A percentile compares a stretch with the other conserved stretches of the same genome.
phyloP scores from a whole-genome alignment of 2,888 invertebrate species.

The Schrankia costaestrigalis region DNA sequence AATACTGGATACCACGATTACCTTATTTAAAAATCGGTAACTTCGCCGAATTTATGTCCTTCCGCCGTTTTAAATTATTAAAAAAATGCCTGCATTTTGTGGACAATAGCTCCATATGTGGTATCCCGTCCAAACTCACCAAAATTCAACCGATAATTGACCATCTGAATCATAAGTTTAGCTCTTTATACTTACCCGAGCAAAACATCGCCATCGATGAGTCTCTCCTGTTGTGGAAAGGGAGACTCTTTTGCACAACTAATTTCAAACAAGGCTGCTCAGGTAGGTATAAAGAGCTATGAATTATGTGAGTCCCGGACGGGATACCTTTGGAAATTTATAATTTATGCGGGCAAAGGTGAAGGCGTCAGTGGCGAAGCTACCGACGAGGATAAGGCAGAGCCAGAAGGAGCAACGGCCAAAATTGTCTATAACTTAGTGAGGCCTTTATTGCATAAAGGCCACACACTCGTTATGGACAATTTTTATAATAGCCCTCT shows the following conservation, averaged over 20 bases:
- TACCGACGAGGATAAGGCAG: not conserved
- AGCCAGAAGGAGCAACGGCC: constrained; percentile 1
- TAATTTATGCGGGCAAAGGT: constrained; percentile 1
- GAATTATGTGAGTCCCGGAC: constrained; percentile 5
- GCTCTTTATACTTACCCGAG: constrained; percentile 7
- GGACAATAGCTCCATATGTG: not conserved
- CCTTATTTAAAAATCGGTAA: constrained; percentile 3
- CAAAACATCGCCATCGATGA: constrained; percentile 8
- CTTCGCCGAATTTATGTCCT: constrained; percentile 2
- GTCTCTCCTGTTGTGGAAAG: constrained; percentile 5
- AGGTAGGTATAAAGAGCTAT: constrained; percentile 8
- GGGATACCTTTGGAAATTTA: constrained; percentile 4
- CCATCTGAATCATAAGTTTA: constrained; percentile 3
- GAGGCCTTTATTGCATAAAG: constrained; percentile 5
- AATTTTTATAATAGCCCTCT: constrained; percentile 8
- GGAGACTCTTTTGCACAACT: constrained; percentile 7
- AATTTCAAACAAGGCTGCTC: constrained; percentile 5
- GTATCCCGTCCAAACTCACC: not conserved
- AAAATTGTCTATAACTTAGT: constrained; percentile 6
- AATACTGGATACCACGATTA: constrained; percentile 5
- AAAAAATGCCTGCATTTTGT: constrained; percentile 6
- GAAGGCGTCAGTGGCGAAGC: not conserved
- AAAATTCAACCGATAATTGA: constrained; percentile 2
- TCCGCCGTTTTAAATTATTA: not conserved
- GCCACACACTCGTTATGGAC: too few species aligned